These are phyloP conservation scores for Falcaria lacertinaria DNA, from an alignment of 2,888 invertebrate species.

Conservation along the genomic window DNA sequence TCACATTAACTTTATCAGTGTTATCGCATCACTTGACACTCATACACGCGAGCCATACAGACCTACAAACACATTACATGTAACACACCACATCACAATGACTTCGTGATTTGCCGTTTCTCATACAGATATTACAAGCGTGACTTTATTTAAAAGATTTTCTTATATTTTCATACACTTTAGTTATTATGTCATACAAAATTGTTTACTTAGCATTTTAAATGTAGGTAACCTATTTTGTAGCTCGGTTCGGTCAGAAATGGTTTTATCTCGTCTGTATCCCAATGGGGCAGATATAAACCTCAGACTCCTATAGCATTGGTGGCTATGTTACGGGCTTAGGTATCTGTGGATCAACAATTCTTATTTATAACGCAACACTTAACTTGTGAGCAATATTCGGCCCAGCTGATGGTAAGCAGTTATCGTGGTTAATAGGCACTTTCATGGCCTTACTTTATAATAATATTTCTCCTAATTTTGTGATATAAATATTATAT, in stretches of 20 bases:
- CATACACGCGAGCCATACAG: conserved; percentile 9
- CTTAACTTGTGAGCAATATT: no score
- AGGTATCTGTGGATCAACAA: no score
- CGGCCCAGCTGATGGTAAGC: no score
- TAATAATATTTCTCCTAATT: no score
- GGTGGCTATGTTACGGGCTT: no score
- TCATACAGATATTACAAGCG: conserved; percentile 29
- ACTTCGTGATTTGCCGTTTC: conserved; percentile 33
- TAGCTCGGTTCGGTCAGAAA: not conserved
- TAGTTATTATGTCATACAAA: not conserved
- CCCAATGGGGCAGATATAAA: not conserved
- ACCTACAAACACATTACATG: conserved; percentile 7
- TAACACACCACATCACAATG: conserved; percentile 13
- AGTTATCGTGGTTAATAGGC: no score
- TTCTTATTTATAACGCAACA: no score
- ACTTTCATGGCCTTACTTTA: no score
- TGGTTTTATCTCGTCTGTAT: not conserved
- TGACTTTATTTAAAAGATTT: conserved; percentile 26
- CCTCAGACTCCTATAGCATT: no score
- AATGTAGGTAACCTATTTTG: conserved; percentile 1
- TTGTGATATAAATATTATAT: no score
- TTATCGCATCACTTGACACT: conserved; percentile 18
- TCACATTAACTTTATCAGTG: conserved; percentile 13
- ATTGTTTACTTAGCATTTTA: not conserved
- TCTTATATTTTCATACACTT: conserved; percentile 2